A percentile compares a stretch with the other conserved stretches of the same genome.
phyloP scores from a whole-genome alignment of 2,888 invertebrate genomes.

The Clivina fossor region DNA sequence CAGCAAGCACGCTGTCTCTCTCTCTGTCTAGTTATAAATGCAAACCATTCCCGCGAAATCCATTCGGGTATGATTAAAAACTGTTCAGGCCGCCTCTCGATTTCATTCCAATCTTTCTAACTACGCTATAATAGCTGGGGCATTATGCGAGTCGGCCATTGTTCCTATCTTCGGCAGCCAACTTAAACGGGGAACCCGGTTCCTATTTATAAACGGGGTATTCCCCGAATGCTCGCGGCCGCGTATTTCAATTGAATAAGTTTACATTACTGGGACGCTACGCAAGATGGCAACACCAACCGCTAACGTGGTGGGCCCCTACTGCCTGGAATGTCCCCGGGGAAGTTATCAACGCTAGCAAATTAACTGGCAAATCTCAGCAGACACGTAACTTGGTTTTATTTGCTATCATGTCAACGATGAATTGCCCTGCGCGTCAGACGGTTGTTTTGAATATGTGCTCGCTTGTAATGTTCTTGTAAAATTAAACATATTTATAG shows the following conservation, averaged over 20 bases:
- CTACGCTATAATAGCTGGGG: constrained; percentile 20
- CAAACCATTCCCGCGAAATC: too few species aligned
- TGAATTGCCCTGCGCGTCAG: constrained; percentile 17
- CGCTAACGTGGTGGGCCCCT: too few species aligned
- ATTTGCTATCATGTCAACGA: constrained; percentile 12
- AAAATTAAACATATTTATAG: too few species aligned
- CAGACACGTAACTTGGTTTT: constrained; percentile 1
- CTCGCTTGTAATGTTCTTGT: too few species aligned
- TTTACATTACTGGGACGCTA: not conserved
- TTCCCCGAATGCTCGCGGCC: too few species aligned
- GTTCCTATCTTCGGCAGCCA: constrained; percentile 6
- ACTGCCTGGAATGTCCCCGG: not conserved
- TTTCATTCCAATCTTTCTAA: constrained; percentile 25
- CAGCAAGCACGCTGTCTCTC: too few species aligned
- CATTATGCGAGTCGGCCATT: constrained; percentile 17
- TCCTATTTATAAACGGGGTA: constrained; percentile 24
- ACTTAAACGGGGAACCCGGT: constrained; percentile 20
- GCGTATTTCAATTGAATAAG: constrained; percentile 5
- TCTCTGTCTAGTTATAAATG: too few species aligned
- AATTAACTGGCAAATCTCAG: constrained; percentile 9
- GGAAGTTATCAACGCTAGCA: not conserved
- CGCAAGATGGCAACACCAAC: constrained; percentile 3
- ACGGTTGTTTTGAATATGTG: too few species aligned
- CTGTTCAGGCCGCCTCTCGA: constrained; percentile 6
- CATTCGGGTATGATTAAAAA: constrained; percentile 21